These are phyloP conservation scores for Lasius fuliginosus DNA, from an alignment of 2,888 invertebrate genomes.

Conservation along the genomic window DNA sequence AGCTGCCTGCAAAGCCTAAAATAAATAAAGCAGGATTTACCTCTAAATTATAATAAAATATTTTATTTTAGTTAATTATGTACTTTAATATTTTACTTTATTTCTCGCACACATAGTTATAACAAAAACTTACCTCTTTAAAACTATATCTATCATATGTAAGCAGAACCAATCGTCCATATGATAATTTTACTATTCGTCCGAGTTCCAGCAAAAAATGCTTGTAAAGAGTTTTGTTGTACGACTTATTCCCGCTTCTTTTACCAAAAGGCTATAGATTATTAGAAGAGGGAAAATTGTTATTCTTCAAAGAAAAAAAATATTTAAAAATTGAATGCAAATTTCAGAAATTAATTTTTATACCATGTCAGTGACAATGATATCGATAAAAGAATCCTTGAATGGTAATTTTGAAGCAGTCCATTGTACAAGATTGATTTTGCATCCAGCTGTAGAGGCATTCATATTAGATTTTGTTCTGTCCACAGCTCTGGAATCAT, in stretches of 20 bases:
- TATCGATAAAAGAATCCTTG: slow-evolving; percentile 86
- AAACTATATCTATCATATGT: slow-evolving; percentile 85
- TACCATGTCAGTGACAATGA: slow-evolving; percentile 88
- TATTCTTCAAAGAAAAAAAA: slow-evolving; percentile 10
- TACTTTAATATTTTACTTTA: background rate
- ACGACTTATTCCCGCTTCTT: slow-evolving; percentile 87
- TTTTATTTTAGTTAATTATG: background rate
- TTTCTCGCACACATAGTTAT: background rate
- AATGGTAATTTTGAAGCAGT: slow-evolving; percentile 87
- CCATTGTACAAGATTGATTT: slow-evolving; percentile 86
- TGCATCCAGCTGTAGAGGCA: slow-evolving; percentile 74
- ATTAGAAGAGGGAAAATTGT: slow-evolving; percentile 1
- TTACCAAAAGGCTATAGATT: slow-evolving; percentile 87
- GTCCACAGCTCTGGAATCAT: slow-evolving; percentile 85
- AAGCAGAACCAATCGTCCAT: slow-evolving; percentile 87
- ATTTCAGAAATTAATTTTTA: slow-evolving; percentile 39
- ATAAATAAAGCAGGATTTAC: background rate
- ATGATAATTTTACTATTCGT: slow-evolving; percentile 84
- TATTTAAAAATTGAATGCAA: background rate
- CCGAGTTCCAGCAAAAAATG: slow-evolving; percentile 87
- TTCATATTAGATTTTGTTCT: slow-evolving; percentile 86
- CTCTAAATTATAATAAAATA: background rate
- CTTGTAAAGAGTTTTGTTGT: slow-evolving; percentile 87
- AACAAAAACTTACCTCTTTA: slow-evolving; percentile 68
- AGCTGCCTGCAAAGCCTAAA: slow-evolving; percentile 75